Percentiles rank a stretch among this genome's conserved stretches.
Evolutionary conservation across 2,888 invertebrate species (phyloP).

Genomic region (Epirrhoe tristata): DNA sequence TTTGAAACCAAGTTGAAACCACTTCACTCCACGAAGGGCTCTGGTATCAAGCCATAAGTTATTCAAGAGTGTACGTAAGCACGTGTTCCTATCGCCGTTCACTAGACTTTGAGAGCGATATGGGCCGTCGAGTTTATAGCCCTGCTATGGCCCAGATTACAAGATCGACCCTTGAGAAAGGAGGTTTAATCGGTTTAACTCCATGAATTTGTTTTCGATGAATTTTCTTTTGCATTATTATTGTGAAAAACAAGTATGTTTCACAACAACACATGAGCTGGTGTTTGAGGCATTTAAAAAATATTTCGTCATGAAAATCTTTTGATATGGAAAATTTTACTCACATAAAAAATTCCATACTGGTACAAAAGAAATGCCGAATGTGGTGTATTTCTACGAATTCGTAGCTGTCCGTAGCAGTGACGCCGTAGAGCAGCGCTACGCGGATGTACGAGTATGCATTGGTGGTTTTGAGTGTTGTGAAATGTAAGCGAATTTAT

Average conservation of each 20-base stretch:
- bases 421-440: constrained; percentile 26
- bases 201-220: neutral
- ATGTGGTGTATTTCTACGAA: constrained; percentile 22
- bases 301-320: neutral
- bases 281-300: neutral
- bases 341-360: constrained; percentile 11
- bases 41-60: constrained; percentile 45
- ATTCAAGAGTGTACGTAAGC: constrained; percentile 46
- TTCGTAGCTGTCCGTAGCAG: constrained; percentile 34
- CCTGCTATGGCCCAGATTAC: constrained; percentile 28
- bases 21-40: constrained; percentile 26
- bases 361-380: constrained; percentile 14
- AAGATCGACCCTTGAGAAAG: constrained; percentile 28
- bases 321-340: neutral
- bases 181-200: constrained; percentile 7
- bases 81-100: constrained; percentile 44
- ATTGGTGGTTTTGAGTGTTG: constrained; percentile 15
- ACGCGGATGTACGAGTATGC: constrained; percentile 18
- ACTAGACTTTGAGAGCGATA: constrained; percentile 50
- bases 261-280: neutral
- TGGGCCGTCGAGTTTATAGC: constrained; percentile 57
- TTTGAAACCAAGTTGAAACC: constrained; percentile 21
- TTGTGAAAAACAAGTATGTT: neutral
- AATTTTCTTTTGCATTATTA: neutral
- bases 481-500: constrained; percentile 1